Percentiles rank a stretch among this genome's conserved stretches.
Evolutionary conservation across 2,888 invertebrate genomes (phyloP).

Genomic region (Eurytoma californica): DNA sequence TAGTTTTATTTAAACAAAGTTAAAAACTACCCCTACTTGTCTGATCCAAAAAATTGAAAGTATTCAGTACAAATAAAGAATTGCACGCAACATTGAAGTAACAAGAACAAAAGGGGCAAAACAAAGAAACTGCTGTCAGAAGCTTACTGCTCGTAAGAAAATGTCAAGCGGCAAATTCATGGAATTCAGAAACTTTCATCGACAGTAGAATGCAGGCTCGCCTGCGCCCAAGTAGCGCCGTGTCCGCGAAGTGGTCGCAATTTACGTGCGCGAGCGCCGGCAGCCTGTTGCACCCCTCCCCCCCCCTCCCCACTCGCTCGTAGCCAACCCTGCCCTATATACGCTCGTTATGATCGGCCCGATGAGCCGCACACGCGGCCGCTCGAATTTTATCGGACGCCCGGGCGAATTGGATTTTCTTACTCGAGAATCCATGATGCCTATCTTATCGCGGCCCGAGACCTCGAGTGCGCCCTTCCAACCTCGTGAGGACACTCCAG

Average conservation of each 20-base stretch:
- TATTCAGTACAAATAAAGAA: too few relatives aligned
- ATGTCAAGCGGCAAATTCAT: not conserved
- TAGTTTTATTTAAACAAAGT: too few relatives aligned
- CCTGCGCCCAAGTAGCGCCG: not conserved
- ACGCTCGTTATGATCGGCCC: constrained; percentile 43
- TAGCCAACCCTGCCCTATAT: constrained; percentile 34
- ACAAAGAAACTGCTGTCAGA: too few relatives aligned
- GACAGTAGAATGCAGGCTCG: not conserved
- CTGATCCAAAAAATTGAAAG: too few relatives aligned
- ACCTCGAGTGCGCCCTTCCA: too few relatives aligned
- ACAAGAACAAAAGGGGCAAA: too few relatives aligned
- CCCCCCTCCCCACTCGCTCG: constrained; percentile 52
- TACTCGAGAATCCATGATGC: not conserved
- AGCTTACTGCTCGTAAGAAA: not conserved
- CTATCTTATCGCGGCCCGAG: too few relatives aligned
- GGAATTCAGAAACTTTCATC: constrained; percentile 62
- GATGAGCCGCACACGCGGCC: not conserved
- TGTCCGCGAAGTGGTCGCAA: constrained; percentile 52
- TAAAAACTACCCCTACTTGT: too few relatives aligned
- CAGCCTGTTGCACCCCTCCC: constrained; percentile 71
- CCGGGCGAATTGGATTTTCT: constrained; percentile 8
- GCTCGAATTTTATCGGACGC: constrained; percentile 15
- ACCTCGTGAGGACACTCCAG: too few relatives aligned
- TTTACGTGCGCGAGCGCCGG: constrained; percentile 60
- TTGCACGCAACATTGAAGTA: too few relatives aligned